These are phyloP conservation scores for Megatriorchis doriae DNA, from an alignment of 2,113 vertebrate species.

Conservation along the genomic window DNA sequence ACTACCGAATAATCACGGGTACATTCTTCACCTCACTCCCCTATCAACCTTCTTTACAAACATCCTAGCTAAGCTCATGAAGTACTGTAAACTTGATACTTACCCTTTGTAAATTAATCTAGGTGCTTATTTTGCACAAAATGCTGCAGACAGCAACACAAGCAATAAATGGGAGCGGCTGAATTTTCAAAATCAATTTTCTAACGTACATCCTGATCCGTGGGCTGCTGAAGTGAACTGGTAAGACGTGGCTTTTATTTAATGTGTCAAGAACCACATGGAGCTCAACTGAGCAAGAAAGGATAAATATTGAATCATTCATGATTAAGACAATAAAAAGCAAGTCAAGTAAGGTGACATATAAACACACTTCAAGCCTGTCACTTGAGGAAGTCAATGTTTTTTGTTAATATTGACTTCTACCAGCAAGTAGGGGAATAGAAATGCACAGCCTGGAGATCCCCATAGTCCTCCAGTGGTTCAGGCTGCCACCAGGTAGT, in stretches of 20 bases:
- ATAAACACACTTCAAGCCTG: neutral
- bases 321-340: slow-evolving; percentile 45
- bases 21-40: neutral
- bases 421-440: neutral
- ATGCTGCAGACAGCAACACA: neutral
- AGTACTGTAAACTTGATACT: neutral
- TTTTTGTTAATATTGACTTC: neutral
- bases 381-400: neutral
- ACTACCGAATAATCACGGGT: neutral
- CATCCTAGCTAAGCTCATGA: neutral
- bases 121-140: slow-evolving; percentile 14
- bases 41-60: neutral
- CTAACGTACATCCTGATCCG: neutral
- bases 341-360: slow-evolving; percentile 1
- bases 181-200: slow-evolving; percentile 42
- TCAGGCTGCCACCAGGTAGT: neutral
- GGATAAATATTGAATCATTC: neutral
- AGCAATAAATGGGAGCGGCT: slow-evolving; percentile 1
- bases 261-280: neutral
- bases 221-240: slow-evolving; percentile 29
- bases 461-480: neutral
- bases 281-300: neutral
- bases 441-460: neutral
- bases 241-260: slow-evolving; percentile 22
- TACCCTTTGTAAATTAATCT: neutral